Evolutionary conservation across 2,797 vertebrate genomes (phyloP).

Genomic region (Scarus forsteni): DNA sequence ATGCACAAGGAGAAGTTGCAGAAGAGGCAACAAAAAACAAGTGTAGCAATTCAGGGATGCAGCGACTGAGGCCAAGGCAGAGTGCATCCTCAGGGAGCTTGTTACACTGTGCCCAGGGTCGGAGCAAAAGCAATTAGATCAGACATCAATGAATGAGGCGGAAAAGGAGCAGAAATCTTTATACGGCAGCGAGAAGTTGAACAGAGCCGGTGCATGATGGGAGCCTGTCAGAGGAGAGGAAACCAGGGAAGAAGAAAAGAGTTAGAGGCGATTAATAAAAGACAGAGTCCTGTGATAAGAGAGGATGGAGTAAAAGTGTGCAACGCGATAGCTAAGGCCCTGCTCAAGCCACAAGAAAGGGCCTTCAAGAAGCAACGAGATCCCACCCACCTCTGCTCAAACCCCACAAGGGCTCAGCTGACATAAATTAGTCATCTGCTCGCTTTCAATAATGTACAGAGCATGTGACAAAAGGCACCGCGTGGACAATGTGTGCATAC

Average conservation of each 20-base stretch:
- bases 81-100: conserved; percentile 89
- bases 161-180: conserved; percentile 50
- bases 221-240: conserved; percentile 24
- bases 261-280: conserved; percentile 24
- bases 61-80: conserved; percentile 68
- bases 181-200: conserved; percentile 21
- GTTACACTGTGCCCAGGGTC: conserved; percentile 87
- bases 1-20: conserved; percentile 70
- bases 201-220: conserved; percentile 17
- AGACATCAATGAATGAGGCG: conserved; percentile 79
- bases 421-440: conserved; percentile 77
- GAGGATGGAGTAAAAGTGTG: conserved; percentile 28
- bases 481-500: conserved; percentile 37
- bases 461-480: conserved; percentile 60
- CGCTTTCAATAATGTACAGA: conserved; percentile 70
- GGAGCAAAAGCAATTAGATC: conserved; percentile 88
- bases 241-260: conserved; percentile 21
- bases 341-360: conserved; percentile 56
- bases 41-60: conserved; percentile 58
- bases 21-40: conserved; percentile 53
- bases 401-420: conserved; percentile 45
- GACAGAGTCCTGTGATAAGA: conserved; percentile 22
- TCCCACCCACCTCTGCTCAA: conserved; percentile 45
- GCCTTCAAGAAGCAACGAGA: conserved; percentile 57
- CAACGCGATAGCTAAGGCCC: conserved; percentile 23